A percentile compares a stretch with the other conserved stretches of the same genome.
Conservation (phyloP, 1,140 invertebrate species). For the fruit fly (Drosophila melanogaster) region DNA sequence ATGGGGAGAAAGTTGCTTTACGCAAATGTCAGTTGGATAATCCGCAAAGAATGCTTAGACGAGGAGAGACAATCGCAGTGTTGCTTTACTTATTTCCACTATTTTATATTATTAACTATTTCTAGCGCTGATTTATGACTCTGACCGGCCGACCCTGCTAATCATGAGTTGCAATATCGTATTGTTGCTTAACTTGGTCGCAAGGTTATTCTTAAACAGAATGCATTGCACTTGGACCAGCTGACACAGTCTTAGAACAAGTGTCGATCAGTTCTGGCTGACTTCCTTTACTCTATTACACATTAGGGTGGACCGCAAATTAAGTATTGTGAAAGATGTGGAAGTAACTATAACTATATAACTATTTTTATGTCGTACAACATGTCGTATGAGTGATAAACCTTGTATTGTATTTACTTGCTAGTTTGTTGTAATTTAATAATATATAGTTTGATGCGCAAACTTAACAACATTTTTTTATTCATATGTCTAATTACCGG, state of each 20-base stretch:
- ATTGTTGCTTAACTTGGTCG: slow-evolving; percentile 17
- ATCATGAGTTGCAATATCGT: slow-evolving; percentile 18
- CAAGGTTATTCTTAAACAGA: slow-evolving; percentile 39
- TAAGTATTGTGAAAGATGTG: background rate
- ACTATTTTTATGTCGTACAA: background rate
- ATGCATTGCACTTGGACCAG: slow-evolving; percentile 17
- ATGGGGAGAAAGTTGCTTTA: slow-evolving; percentile 20
- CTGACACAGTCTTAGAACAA: slow-evolving; percentile 16
- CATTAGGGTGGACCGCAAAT: slow-evolving; percentile 5
- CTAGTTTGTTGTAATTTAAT: too few relatives aligned
- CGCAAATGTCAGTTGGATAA: slow-evolving; percentile 14
- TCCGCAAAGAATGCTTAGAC: background rate
- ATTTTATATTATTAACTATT: background rate
- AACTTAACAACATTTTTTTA: too few relatives aligned
- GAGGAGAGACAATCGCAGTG: background rate
- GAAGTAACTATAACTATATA: background rate
- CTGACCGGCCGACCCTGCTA: slow-evolving; percentile 21
- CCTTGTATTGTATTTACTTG: background rate
- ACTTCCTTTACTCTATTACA: slow-evolving; percentile 18
- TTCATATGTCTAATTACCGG: too few relatives aligned
- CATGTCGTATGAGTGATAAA: background rate
- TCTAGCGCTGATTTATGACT: background rate
- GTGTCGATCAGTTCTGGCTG: slow-evolving; percentile 33
- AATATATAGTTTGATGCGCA: too few relatives aligned
- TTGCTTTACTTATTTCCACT: background rate